Base-by-base conservation (phyloP, 2,113 vertebrate species). In the Dissostichus mawsoni region DNA sequence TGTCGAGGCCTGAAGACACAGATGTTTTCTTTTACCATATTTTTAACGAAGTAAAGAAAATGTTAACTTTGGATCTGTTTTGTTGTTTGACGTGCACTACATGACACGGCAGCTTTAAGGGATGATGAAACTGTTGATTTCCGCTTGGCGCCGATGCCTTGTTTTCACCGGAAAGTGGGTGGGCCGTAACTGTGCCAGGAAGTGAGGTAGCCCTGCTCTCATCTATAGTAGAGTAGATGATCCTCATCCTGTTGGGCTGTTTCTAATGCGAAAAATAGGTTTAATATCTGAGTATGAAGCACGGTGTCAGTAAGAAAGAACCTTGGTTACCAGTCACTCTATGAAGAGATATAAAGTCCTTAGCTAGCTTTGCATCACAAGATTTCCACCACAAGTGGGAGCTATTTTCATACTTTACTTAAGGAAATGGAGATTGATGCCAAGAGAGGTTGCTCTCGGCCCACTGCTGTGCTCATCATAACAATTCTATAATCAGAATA, bases 401-500 rank as follows among this genome's bases (percentile, higher is more conserved):
- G 90, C 87, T 86, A 74, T 87, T 88, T 62, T 59, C 18, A 47
- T 50, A 76, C 58, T 70, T 64, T 47, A 45, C 56, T 69, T 11
- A 23, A 23, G 68, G 18, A 33, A 36, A 73, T 70, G n/a, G 56
- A 65, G 53, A 25, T 29, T 75, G 72, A 47, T 64, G 55, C 62
- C 41, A 66, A 74, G 67, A 71, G 73, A 78, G 74, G 51, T 70
- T 73, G 69, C 69, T 78, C 65, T 80, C 13, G 0, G 0, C 88
- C 47, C 69, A 64, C 70, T 84, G 69, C 64, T 51, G 72, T 68
- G 76, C 45, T 66, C 55, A 74, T 87, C 73, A 71, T 8, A 71
- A 66, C 87, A 23, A 64, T 73, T 89, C 90, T 92, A 86, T 91
- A 91, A 90, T 93, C 89, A 87, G 80, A 6, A 41, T 61, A 82